phyloP scores from a whole-genome alignment of 2,888 invertebrate species.

The Ceraclea dissimilis region DNA sequence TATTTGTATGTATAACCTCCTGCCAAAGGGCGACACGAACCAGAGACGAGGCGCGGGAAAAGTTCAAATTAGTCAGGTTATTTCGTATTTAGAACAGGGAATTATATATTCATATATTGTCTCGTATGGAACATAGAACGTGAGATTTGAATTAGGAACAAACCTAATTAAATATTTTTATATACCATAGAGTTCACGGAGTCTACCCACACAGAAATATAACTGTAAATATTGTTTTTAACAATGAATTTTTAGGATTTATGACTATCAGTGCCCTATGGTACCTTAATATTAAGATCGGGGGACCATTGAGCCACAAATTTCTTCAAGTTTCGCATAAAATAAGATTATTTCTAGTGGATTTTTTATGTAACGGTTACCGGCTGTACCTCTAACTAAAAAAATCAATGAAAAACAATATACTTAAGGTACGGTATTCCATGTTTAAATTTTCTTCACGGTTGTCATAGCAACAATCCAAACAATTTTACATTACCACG shows the following conservation, averaged over 20 bases:
- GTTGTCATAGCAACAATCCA: slow-evolving; percentile 25
- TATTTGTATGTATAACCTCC: neutral
- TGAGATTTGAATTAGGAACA: slow-evolving; percentile 19
- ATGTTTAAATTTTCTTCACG: slow-evolving; percentile 26
- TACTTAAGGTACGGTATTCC: slow-evolving; percentile 7
- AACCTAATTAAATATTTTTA: slow-evolving; percentile 11
- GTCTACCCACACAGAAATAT: neutral
- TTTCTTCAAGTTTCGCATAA: no score
- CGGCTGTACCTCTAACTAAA: no score
- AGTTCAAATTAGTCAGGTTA: slow-evolving; percentile 22
- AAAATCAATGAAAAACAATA: no score
- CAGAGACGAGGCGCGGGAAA: slow-evolving; percentile 19
- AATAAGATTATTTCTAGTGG: no score
- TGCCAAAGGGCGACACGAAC: slow-evolving; percentile 7
- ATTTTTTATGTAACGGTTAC: no score
- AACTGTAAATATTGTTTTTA: neutral
- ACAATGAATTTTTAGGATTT: no score
- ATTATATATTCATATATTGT: slow-evolving; percentile 3
- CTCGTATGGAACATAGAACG: slow-evolving; percentile 13
- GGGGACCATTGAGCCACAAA: no score
- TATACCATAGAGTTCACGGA: slow-evolving; percentile 1
- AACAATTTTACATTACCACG: neutral
- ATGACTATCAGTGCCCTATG: no score
- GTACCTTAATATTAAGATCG: no score
- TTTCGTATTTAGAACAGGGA: slow-evolving; percentile 5